Base-by-base conservation (phyloP, 2,113 vertebrate genomes). In the Thunnus thynnus region DNA sequence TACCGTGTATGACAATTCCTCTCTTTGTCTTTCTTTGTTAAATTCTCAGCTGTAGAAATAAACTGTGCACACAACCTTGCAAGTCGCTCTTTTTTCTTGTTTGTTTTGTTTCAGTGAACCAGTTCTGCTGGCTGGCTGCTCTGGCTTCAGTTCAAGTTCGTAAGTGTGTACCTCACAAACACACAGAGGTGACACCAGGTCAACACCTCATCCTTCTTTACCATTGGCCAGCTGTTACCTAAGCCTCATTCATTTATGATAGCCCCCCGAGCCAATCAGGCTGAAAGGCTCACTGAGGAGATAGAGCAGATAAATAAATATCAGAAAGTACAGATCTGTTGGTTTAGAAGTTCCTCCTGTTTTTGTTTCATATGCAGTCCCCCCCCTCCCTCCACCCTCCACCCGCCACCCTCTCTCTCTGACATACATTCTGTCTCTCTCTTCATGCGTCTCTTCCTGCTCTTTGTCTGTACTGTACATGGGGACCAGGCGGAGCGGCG, bases 381-480 rank as follows among this genome's bases (percentile, higher is more conserved):
- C 13, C 8, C 6, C 47, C 18, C 14, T 4, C 22, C 44, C 73
- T 48, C 65, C 54, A 30, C 27, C 27, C 27, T 3, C 30, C 22
- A 22, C 22, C 22, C 22, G 22, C 22, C 22, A 22, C 60, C 3
- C 50, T 12, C 51, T 5, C 50, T 47, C 41, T 9, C 27, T 77
- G 60, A 74, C 32, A 70, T 30, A 76, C 25, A 66, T 50, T 56
- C 56, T 2, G 13, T 25, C 82, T 44, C 50, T 64, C 5, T 14
- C 55, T 18, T 48, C 76, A 47, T 20, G 66, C 18, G 8, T 54
- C 56, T 77, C 50, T 5, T 22, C 46, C 54, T 12, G 41, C 52
- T 76, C 82, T 73, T 56, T 78, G 74, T 73, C 68, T 73, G 16
- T 3, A 22, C 36, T 30, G 48, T 52, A 55, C 61, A 30, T 16